Evolutionary conservation across 2,797 vertebrate species (phyloP), one percentile per base, ranked within the genome.

Genomic region (Astyanax mexicanus): DNA sequence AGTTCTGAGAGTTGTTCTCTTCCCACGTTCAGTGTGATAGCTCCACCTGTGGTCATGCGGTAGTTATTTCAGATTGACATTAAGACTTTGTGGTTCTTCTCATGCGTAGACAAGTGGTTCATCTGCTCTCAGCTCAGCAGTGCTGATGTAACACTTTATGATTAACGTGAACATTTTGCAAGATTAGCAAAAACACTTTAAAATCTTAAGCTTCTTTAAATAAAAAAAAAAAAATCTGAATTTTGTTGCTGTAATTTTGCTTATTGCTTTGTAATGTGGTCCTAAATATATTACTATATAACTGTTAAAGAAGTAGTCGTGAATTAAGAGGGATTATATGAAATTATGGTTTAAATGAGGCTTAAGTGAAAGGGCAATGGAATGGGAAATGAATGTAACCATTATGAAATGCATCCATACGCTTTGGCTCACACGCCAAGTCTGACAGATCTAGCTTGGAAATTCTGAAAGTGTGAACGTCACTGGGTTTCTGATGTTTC

Each of bases 21-120:
- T 73, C 0, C 32, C 51, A 65, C 44, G 17, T 44, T 67, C 29
- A 17, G 38, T 23, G 49, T 67, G 38, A 74, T n/a, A 57, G 72
- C 51, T 37, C 52, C 38, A 74, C 27, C 72, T 74, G 49, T 57
- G 62, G 51, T 74, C 42, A 37, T 57, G n/a, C 44, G 51, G 2
- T 42, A 64, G 61, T 25, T 64, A 64, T 54, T 74, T 74, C 72
- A 67, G 9, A 72, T 10, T 49, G 57, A 72, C 29, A 12, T 65
- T 44, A 32, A 54, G 15, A 37, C 19, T 25, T 21, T 64, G 38
- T 2, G 13, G n/a, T 45, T 66, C 45, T 6, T 7, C 4, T n/a
- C 8, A 8, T 62, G 42, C n/a, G 35, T 7, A 47, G 7, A 19
- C n/a, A 55, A 38, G n/a, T 21, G 21, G n/a, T 21, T 38, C 7